phyloP scores from a whole-genome alignment of 2,888 invertebrate genomes.

The Mactromeris polynyma region DNA sequence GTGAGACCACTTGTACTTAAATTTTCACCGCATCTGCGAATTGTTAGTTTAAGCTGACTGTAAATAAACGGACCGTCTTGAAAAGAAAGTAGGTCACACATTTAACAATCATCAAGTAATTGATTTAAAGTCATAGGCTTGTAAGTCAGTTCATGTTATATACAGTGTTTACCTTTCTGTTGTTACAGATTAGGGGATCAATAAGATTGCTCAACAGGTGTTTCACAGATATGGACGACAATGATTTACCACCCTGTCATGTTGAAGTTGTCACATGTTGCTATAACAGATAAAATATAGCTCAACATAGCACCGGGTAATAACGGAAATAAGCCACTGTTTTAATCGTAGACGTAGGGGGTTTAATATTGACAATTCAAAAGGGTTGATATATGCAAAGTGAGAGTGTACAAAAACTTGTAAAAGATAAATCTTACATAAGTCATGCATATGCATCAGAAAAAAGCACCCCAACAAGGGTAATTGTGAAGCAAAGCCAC shows the following conservation, averaged over 20 bases:
- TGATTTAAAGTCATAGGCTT: neutral
- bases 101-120: neutral
- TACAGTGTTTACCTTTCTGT: conserved; percentile 46
- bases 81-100: neutral
- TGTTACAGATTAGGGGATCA: conserved; percentile 55
- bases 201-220: conserved; percentile 54
- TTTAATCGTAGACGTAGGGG: neutral
- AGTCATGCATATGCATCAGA: no score
- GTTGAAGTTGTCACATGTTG: conserved; percentile 6
- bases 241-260: conserved; percentile 42
- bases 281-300: conserved; percentile 19
- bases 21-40: no score
- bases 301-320: neutral
- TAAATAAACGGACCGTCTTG: neutral
- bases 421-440: no score
- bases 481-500: no score
- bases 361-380: neutral
- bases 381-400: neutral
- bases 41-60: no score
- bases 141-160: neutral
- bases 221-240: neutral
- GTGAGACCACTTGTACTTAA: neutral
- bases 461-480: no score
- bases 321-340: neutral
- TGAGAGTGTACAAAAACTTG: no score